phyloP scores from a whole-genome alignment of 2,113 vertebrate genomes.

The Caretta caretta region DNA sequence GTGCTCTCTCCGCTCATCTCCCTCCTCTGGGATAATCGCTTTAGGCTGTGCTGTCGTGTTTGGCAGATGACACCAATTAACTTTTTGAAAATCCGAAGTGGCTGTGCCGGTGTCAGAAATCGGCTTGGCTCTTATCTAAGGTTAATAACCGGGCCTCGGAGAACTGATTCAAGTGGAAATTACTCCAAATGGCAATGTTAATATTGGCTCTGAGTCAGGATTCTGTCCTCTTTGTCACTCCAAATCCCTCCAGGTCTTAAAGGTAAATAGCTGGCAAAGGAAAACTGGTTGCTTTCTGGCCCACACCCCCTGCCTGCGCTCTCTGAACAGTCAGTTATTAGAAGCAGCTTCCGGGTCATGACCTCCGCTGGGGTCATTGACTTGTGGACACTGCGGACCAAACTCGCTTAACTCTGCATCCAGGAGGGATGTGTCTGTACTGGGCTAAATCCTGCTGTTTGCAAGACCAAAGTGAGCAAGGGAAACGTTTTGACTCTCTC shows the following conservation, averaged over 20 bases:
- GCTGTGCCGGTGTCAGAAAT: background rate
- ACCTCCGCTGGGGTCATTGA: background rate
- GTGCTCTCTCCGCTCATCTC: background rate
- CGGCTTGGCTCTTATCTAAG: background rate
- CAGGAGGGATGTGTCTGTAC: background rate
- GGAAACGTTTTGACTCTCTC: background rate
- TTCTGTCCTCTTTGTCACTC: background rate
- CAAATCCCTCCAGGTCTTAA: background rate
- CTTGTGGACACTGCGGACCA: background rate
- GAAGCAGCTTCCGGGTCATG: background rate
- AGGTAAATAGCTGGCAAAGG: background rate
- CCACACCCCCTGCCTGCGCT: background rate
- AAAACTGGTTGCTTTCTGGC: fast-evolving
- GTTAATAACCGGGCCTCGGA: background rate
- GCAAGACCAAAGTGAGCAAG: background rate
- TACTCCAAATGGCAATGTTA: slow-evolving; percentile 30
- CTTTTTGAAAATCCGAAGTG: background rate
- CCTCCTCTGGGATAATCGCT: no score
- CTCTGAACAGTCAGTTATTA: background rate
- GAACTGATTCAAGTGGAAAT: background rate
- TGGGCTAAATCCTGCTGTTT: background rate
- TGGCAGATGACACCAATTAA: background rate
- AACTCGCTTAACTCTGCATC: background rate
- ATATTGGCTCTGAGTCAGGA: background rate
- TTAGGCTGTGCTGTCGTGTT: background rate